Evolutionary conservation across 1,140 invertebrate genomes (phyloP), one percentile per base, ranked within the genome.

Genomic region (Zophobas morio): DNA sequence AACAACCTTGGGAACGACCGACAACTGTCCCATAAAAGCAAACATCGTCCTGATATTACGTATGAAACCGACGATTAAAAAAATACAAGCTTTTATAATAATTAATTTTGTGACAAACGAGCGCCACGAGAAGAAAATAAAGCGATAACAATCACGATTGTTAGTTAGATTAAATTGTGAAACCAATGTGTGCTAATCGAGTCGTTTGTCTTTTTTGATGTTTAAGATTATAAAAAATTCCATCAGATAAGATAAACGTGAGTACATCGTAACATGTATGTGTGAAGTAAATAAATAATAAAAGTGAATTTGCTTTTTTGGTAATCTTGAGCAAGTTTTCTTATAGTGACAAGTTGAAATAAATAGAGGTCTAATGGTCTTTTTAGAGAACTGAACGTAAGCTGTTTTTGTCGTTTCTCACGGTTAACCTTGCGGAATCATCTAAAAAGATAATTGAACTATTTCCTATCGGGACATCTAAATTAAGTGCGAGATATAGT

Each of bases 1-100:
- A 57, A 34, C 63, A 74, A 73, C 72, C 77, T 78, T 78, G 77
- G 77, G 77, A 78, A 70, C 77, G 77, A 74, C 71, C 36, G 72
- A 75, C 74, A 37, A 73, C 71, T 56, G 70, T 42, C 60, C 60
- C 60, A 66, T 66, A 20, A 66, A 66, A 66, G 60, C 60, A 66
- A 66, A 66, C 42, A 66, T 66, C 57, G 32, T 63, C 40, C 70
- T 51, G 39, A 72, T 42, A 66, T 66, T 33, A 66, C 60, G 39
- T 37, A 37, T 66, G 32, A 39, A 66, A 66, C 37, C 6, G 36
- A 6, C 60, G n/a, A 66, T 66, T 66, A 46, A 66, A 66, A 20
- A 66, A 66, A 66, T 42, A 42, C 6, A 20, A 20, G 39, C 60
- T 42, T 42, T 66, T 42, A 60, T 6, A 36, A 46, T 33, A 32